Percentiles rank a stretch among this genome's conserved stretches.
phyloP scores from a whole-genome alignment of 1,140 invertebrate species.

The Triops longicaudatus region DNA sequence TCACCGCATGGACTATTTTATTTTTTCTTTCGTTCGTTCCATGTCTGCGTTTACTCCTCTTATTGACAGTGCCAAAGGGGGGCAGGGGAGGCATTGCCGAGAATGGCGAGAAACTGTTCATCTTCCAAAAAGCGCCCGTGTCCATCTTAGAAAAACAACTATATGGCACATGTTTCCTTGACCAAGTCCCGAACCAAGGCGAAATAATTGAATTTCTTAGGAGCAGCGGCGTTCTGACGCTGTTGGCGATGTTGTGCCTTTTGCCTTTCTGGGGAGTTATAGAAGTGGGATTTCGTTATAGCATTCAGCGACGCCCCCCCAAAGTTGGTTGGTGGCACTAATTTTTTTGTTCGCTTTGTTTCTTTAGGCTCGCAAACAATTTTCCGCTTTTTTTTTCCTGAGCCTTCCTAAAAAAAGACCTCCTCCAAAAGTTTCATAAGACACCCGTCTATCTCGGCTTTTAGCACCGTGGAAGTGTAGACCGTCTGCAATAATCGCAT shows the following conservation, averaged over 20 bases:
- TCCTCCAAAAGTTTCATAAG: background rate
- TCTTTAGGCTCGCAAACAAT: background rate
- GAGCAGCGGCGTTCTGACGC: background rate
- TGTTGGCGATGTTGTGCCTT: slow-evolving; percentile 14
- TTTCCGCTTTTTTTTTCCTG: background rate
- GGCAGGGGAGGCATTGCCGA: background rate
- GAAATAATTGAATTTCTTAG: slow-evolving; percentile 16
- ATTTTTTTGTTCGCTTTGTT: background rate
- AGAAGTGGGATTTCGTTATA: background rate
- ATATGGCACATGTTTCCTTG: slow-evolving; percentile 15
- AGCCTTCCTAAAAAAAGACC: background rate
- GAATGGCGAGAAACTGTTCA: slow-evolving; percentile 7
- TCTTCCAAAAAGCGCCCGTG: background rate
- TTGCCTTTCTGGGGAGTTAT: background rate
- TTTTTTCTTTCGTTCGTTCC: background rate
- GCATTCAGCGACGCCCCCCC: background rate
- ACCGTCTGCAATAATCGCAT: background rate
- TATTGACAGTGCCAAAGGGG: background rate
- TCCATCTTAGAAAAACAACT: slow-evolving; percentile 15
- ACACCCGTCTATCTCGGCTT: background rate
- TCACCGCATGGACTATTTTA: background rate
- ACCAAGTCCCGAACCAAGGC: slow-evolving; percentile 10
- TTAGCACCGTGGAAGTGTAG: background rate
- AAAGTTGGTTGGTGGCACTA: background rate
- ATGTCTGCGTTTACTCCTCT: background rate